phyloP scores from a whole-genome alignment of 2,888 invertebrate species.

The Tetramorium bicarinatum region DNA sequence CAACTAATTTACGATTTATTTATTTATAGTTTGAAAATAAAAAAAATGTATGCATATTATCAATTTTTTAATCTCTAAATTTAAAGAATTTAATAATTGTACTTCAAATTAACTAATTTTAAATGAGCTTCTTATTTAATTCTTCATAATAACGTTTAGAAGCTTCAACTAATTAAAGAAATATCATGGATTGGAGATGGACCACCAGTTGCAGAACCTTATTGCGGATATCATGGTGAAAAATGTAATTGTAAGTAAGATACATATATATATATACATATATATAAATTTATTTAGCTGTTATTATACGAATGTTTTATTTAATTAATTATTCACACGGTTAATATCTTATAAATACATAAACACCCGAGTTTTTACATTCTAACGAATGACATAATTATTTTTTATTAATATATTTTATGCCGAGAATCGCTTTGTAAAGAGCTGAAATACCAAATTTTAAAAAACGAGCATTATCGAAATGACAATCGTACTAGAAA shows the following conservation, averaged over 20 bases:
- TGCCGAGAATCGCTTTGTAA: no score
- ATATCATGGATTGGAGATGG: constrained; percentile 93
- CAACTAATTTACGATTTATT: not conserved
- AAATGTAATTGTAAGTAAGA: constrained; percentile 94
- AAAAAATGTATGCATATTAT: not conserved
- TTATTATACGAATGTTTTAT: not conserved
- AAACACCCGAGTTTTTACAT: no score
- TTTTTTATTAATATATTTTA: not conserved
- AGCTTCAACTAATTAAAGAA: constrained; percentile 90
- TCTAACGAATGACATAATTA: not conserved
- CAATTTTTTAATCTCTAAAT: not conserved
- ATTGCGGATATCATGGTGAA: constrained; percentile 96
- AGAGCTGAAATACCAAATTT: no score
- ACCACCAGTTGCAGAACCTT: constrained; percentile 94
- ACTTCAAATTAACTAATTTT: not conserved
- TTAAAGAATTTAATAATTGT: not conserved
- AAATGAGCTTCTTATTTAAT: not conserved
- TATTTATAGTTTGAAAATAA: not conserved
- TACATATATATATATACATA: no score
- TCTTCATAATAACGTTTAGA: constrained; percentile 87
- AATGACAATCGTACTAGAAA: no score
- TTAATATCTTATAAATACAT: not conserved
- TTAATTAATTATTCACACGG: not conserved
- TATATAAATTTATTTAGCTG: not conserved
- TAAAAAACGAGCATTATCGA: no score